phyloP scores from a whole-genome alignment of 2,888 invertebrate species.

The Ganaspis brasiliensis region DNA sequence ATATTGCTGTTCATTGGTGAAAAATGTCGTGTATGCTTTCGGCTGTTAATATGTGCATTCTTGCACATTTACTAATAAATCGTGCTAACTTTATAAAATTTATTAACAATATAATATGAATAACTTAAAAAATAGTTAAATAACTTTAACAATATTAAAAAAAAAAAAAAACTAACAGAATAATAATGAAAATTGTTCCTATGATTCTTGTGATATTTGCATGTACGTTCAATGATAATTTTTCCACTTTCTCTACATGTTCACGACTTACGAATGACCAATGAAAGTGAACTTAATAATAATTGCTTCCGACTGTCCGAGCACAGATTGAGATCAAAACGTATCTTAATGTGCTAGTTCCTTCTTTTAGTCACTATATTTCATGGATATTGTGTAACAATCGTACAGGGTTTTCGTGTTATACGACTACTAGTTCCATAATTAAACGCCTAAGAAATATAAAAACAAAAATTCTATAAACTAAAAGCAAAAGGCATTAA shows the following conservation, averaged over 20 bases:
- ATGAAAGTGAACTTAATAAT: conserved; percentile 39
- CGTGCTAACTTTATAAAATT: conserved; percentile 17
- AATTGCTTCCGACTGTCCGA: conserved; percentile 38
- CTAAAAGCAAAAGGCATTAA: conserved; percentile 27
- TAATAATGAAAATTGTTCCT: conserved; percentile 36
- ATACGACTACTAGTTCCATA: conserved; percentile 37
- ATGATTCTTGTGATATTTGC: conserved; percentile 43
- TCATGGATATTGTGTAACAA: conserved; percentile 35
- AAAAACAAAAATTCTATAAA: conserved; percentile 3
- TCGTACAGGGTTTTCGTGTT: conserved; percentile 32
- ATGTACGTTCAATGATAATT: conserved; percentile 15
- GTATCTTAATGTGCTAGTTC: conserved; percentile 40
- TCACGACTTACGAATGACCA: conserved; percentile 27
- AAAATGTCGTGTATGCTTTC: conserved; percentile 21
- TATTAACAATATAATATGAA: neutral
- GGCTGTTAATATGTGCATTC: conserved; percentile 32
- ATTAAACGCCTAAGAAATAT: neutral
- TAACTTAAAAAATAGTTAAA: neutral
- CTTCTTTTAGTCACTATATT: conserved; percentile 29
- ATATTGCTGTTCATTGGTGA: conserved; percentile 27
- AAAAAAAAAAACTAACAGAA: conserved; percentile 7
- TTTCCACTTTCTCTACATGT: conserved; percentile 34
- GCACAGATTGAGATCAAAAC: conserved; percentile 29
- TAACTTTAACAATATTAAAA: conserved; percentile 13
- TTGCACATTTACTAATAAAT: conserved; percentile 29